These are phyloP conservation scores for Drosophila ohnishii DNA, from an alignment of 1,140 invertebrate genomes.

Conservation along the genomic window DNA sequence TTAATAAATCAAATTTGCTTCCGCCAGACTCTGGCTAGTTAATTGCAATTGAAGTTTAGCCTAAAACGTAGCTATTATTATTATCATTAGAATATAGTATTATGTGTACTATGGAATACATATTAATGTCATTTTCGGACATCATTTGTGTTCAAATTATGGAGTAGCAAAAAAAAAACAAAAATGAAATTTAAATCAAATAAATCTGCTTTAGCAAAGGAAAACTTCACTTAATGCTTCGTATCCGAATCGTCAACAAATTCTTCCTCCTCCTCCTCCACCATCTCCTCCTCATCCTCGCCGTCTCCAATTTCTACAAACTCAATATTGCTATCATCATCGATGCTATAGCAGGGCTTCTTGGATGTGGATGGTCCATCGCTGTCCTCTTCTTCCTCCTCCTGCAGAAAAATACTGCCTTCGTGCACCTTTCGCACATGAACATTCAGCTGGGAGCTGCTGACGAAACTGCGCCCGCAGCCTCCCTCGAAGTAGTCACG, in stretches of 20 bases:
- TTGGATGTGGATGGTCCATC: constrained; percentile 39
- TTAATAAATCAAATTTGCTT: constrained; percentile 76
- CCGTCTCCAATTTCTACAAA: constrained; percentile 22
- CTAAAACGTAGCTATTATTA: constrained; percentile 51
- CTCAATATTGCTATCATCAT: constrained; percentile 42
- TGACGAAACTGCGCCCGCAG: constrained; percentile 49
- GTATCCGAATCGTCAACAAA: not conserved
- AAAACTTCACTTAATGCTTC: constrained; percentile 17
- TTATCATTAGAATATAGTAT: constrained; percentile 48
- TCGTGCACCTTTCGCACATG: constrained; percentile 63
- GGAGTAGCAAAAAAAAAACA: constrained; percentile 51
- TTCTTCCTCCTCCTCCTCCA: not conserved
- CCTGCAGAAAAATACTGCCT: constrained; percentile 15
- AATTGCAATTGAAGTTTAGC: constrained; percentile 70
- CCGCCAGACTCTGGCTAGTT: constrained; percentile 72
- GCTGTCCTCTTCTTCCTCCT: constrained; percentile 35
- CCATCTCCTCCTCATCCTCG: constrained; percentile 16
- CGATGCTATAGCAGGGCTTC: constrained; percentile 39
- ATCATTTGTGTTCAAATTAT: constrained; percentile 73
- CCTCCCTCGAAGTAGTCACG: constrained; percentile 44
- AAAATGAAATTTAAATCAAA: constrained; percentile 54
- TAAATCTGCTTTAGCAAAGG: constrained; percentile 65
- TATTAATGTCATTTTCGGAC: constrained; percentile 70
- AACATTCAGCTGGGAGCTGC: constrained; percentile 35
- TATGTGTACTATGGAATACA: constrained; percentile 55